Base-by-base conservation (phyloP, 1,140 invertebrate species). In the Aphelinus atriplicis region DNA sequence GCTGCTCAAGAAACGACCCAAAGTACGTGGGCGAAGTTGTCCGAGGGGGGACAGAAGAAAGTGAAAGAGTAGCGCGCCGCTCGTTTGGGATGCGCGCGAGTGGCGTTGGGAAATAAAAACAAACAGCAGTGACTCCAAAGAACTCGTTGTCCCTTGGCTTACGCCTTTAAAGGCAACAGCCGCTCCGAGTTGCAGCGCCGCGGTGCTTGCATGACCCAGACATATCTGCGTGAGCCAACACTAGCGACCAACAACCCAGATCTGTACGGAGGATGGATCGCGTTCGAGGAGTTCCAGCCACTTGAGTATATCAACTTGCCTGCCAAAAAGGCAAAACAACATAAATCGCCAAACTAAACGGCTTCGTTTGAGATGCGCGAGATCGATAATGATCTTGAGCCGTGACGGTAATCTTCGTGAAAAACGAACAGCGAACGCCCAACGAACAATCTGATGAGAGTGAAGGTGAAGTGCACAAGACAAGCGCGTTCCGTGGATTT, bases 61-160 rank as follows among this genome's bases (percentile, higher is more conserved):
- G 26, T 10, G 47, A 61, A 73, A 75, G 58, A 79, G 64, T 46
- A 51, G 53, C 47, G 60, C 43, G 69, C 26, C 43, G 26, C 43
- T 73, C 26, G 47, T 58, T 5, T 58, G 61, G 43, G 47, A 61
- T 47, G 50, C 42, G 48, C 10, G 26, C 26, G 65, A 66, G 7
- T 46, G 7, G 43, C 6, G 3, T 67, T 73, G 9, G 4, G 45
- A 72, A 72, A 72, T 48, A 72, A 72, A 66, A 66, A 66, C 26
- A 73, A 73, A 66, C 55, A 26, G 2, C 7, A 62, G 5, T 7
- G 26, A 1, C 43, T 48, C 43, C 1, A 61, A 61, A 61, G 61
- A 61, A 50, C 9, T 3, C 56, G 56, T 10, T 10, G 56, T 57
- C 45, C 5, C 6, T 9, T 5, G 5, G 7, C 1, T 48, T 50